phyloP scores from a whole-genome alignment of 2,797 vertebrate species.

The Cyprinella venusta region DNA sequence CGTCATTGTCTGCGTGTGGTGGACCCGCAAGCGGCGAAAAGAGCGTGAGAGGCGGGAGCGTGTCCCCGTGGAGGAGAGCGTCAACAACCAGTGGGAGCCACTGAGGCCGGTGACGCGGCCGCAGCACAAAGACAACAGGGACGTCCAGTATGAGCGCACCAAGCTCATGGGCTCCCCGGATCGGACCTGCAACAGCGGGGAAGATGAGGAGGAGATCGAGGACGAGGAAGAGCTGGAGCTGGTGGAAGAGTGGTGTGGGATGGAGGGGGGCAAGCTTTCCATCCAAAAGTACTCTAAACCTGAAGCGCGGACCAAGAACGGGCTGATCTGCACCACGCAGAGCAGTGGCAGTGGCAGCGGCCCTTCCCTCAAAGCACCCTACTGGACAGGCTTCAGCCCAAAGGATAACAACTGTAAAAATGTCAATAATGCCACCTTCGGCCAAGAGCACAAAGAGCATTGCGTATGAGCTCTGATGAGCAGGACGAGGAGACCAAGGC shows the following conservation, averaged over 20 bases:
- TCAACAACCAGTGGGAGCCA: slow-evolving; percentile 97
- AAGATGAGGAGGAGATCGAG: slow-evolving; percentile 73
- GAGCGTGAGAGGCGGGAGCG: slow-evolving; percentile 84
- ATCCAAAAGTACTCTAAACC: slow-evolving; percentile 84
- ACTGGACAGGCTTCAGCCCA: slow-evolving; percentile 86
- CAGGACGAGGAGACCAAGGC: slow-evolving; percentile 62
- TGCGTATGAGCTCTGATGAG: slow-evolving; percentile 77
- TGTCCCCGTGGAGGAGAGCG: slow-evolving; percentile 76
- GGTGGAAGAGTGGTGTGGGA: slow-evolving; percentile 63
- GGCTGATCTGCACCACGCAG: slow-evolving; percentile 80
- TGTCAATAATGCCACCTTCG: slow-evolving; percentile 76
- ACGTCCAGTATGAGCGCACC: slow-evolving; percentile 89
- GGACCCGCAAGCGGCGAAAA: slow-evolving; percentile 98
- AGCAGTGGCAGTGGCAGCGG: slow-evolving; percentile 69
- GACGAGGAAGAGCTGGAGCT: slow-evolving; percentile 76
- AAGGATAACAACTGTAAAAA: slow-evolving; percentile 96
- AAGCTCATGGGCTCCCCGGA: slow-evolving; percentile 90
- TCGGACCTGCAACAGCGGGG: slow-evolving; percentile 81
- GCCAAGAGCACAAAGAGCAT: slow-evolving; percentile 85
- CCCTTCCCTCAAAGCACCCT: slow-evolving; percentile 83
- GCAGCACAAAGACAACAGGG: slow-evolving; percentile 88
- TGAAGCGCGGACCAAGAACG: slow-evolving; percentile 80
- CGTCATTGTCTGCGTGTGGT: slow-evolving; percentile 92
- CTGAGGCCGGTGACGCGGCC: slow-evolving; percentile 86
- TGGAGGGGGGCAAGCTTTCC: slow-evolving; percentile 83